phyloP scores from a whole-genome alignment of 2,797 vertebrate genomes.

The Gobio occitaniae region DNA sequence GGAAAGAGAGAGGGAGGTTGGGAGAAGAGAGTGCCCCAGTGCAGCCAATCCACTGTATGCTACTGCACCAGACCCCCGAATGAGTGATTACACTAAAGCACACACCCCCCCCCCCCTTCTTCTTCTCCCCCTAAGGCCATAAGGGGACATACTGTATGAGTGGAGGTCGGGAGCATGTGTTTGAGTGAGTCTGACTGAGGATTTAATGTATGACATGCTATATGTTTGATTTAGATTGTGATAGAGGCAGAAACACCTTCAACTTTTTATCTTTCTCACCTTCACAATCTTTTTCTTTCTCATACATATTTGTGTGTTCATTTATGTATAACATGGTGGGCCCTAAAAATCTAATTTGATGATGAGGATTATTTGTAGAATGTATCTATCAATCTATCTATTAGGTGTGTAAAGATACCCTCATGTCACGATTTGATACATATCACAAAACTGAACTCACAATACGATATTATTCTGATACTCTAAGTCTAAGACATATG shows the following conservation, averaged over 20 bases:
- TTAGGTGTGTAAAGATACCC: too few relatives aligned
- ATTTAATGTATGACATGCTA: slow-evolving; percentile 53
- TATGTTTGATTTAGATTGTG: background rate
- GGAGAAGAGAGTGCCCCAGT: slow-evolving; percentile 41
- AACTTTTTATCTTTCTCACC: background rate
- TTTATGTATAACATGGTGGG: background rate
- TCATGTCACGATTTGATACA: too few relatives aligned
- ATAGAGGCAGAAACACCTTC: background rate
- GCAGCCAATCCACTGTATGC: slow-evolving; percentile 59
- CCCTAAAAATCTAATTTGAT: background rate
- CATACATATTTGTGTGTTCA: background rate
- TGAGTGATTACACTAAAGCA: slow-evolving; percentile 80
- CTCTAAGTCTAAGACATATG: too few relatives aligned
- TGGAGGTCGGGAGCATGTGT: slow-evolving; percentile 70
- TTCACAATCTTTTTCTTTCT: background rate
- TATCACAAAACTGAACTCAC: too few relatives aligned
- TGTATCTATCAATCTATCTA: background rate
- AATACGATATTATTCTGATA: too few relatives aligned
- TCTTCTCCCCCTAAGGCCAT: slow-evolving; percentile 77
- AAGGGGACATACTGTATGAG: slow-evolving; percentile 72
- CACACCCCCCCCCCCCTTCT: slow-evolving; percentile 27
- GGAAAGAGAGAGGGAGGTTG: slow-evolving; percentile 43
- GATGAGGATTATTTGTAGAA: too few relatives aligned
- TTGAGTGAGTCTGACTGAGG: slow-evolving; percentile 43
- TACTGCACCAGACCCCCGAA: slow-evolving; percentile 75